A percentile compares a stretch with the other conserved stretches of the same genome.
These are phyloP conservation scores for Catagonus wagneri DNA, from an alignment of 2,113 vertebrate genomes.

Conservation along the genomic window DNA sequence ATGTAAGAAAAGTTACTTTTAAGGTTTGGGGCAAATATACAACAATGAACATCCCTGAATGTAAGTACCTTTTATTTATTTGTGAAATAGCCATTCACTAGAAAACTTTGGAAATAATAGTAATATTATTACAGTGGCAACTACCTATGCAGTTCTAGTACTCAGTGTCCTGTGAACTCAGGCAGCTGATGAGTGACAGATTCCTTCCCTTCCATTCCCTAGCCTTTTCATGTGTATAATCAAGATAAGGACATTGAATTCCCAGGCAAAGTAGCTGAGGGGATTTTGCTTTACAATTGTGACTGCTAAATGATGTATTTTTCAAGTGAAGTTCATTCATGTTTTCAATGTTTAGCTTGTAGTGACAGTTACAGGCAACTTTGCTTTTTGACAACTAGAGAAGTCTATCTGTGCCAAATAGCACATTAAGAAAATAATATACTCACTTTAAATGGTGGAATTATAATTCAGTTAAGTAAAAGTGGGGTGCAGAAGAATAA, in stretches of 20 bases:
- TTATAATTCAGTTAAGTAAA: neutral
- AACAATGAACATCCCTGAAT: neutral
- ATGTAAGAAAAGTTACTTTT: neutral
- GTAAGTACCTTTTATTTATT: neutral
- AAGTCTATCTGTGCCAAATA: neutral
- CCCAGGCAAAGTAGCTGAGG: neutral
- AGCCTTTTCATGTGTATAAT: neutral
- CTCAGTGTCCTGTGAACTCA: neutral
- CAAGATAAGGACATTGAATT: neutral
- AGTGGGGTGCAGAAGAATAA: neutral
- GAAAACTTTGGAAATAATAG: neutral
- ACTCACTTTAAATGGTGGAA: neutral
- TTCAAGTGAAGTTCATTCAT: neutral
- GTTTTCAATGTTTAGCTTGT: constrained; percentile 20
- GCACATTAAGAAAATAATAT: constrained; percentile 28
- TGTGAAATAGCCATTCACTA: neutral
- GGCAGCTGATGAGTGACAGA: too few species aligned
- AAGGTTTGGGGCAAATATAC: neutral
- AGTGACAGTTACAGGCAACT: neutral
- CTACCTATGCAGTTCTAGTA: neutral
- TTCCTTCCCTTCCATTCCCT: neutral
- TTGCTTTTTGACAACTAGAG: neutral
- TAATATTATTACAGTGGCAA: neutral
- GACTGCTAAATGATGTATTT: neutral
- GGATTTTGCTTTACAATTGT: neutral